phyloP scores from a whole-genome alignment of 2,797 vertebrate species.

The Leuciscus waleckii region DNA sequence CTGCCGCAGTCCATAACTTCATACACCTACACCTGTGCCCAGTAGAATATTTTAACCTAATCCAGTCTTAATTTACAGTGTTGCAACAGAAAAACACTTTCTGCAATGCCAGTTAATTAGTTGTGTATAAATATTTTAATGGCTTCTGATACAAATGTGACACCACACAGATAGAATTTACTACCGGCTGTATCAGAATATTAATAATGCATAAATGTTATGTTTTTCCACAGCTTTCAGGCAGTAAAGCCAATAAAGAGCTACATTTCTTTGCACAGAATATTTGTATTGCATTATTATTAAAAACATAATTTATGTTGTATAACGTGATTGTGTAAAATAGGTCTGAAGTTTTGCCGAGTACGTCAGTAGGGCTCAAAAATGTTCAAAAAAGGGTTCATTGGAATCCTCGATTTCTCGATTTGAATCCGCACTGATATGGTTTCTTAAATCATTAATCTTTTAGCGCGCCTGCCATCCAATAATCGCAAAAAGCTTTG shows the following conservation, averaged over 20 bases:
- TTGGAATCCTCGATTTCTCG: too few species aligned
- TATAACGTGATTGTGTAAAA: neutral
- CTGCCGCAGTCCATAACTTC: conserved; percentile 65
- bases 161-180: conserved; percentile 77
- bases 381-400: neutral
- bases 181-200: conserved; percentile 78
- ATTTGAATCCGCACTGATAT: too few species aligned
- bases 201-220: conserved; percentile 76
- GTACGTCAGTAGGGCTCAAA: neutral
- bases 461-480: too few species aligned
- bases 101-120: conserved; percentile 81
- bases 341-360: neutral
- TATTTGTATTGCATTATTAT: neutral
- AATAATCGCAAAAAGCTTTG: too few species aligned
- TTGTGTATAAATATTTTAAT: conserved; percentile 82
- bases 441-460: too few species aligned
- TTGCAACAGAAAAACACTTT: conserved; percentile 67
- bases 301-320: neutral
- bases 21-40: conserved; percentile 63
- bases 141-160: conserved; percentile 77
- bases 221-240: conserved; percentile 70
- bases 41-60: conserved; percentile 71
- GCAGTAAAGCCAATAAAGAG: conserved; percentile 55
- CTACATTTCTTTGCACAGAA: neutral
- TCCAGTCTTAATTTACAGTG: conserved; percentile 72